Percentiles rank a stretch among this genome's conserved stretches.
Evolutionary conservation across 2,888 invertebrate genomes (phyloP).

Genomic region (Aproaerema taeniolella): DNA sequence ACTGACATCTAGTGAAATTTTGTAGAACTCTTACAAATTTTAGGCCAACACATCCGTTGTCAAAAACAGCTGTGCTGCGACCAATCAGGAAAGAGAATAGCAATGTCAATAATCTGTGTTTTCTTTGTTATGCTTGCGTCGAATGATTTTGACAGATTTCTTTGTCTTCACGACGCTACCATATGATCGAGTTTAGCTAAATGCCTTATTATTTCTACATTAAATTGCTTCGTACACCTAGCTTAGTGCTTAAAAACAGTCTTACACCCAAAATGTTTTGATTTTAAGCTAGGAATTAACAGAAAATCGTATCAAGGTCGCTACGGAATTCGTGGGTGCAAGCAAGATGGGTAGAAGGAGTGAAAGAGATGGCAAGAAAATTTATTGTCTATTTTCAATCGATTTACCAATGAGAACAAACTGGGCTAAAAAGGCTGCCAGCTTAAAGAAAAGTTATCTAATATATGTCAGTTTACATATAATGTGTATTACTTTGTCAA

Average conservation of each 20-base stretch:
- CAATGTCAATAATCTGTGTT: conserved; percentile 49
- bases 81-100: conserved; percentile 47
- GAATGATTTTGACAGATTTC: conserved; percentile 54
- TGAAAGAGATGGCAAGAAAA: conserved; percentile 39
- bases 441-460: too few species aligned
- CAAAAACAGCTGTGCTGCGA: conserved; percentile 68
- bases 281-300: conserved; percentile 16
- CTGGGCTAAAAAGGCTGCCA: too few species aligned
- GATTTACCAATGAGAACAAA: conserved; percentile 70
- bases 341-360: conserved; percentile 36
- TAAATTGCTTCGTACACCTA: conserved; percentile 18
- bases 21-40: conserved; percentile 7
- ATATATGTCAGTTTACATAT: too few species aligned
- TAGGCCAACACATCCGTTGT: conserved; percentile 30
- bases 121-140: conserved; percentile 45
- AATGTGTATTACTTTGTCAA: too few species aligned
- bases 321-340: conserved; percentile 28
- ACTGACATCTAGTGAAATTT: conserved; percentile 46
- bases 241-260: conserved; percentile 19
- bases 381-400: conserved; percentile 58
- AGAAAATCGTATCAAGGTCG: conserved; percentile 50
- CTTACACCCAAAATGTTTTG: too few species aligned
- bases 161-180: conserved; percentile 67
- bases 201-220: conserved; percentile 13
- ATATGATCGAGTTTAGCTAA: conserved; percentile 50